Evolutionary conservation across 2,888 invertebrate species (phyloP), one percentile per base, ranked within the genome.

Genomic region (Eupithecia exiguata): DNA sequence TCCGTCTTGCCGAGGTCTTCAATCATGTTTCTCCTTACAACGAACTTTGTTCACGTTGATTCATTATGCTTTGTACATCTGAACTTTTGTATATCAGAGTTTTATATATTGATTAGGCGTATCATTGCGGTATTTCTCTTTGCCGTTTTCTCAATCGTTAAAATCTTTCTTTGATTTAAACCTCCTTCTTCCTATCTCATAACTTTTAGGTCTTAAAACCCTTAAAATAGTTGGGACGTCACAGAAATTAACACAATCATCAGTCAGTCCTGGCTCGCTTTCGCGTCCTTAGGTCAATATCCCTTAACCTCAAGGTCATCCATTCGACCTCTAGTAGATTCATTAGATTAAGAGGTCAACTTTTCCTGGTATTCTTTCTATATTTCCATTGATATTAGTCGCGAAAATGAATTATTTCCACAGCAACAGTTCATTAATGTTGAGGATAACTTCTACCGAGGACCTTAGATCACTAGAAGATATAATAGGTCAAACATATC

Each of bases 241-340:
- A 73, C 72, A 70, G 63, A 71, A 69, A 68, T 69, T 38, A 71
- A 75, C 70, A 69, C 70, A 69, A 66, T 70, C 21, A 68, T 63
- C 49, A 68, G 58, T 68, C 72, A 72, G 68, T 14, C 30, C 30
- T 21, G 53, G 40, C 21, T 66, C 66, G n/a, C 35, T 43, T 40
- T 25, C 16, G 62, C 53, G 63, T 63, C 53, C 43, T 70, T 67
- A 70, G 70, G 67, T 74, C 73, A 70, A 16, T 3, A 5, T 66
- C 63, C 68, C 0, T 58, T 68, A 49, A 62, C 61, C 61, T 49
- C 10, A 35, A 38, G 65, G 38, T 65, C 38, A 65, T 62, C 16
- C 30, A 30, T 35, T 30, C 62, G 35, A 38, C 36, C 36, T 65
- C 65, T 38, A 36, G 38, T 65, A 65, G 30, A 61, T 61, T 30